Conservation (phyloP, 2,888 invertebrate genomes). For the Gnatocerus cornutus region DNA sequence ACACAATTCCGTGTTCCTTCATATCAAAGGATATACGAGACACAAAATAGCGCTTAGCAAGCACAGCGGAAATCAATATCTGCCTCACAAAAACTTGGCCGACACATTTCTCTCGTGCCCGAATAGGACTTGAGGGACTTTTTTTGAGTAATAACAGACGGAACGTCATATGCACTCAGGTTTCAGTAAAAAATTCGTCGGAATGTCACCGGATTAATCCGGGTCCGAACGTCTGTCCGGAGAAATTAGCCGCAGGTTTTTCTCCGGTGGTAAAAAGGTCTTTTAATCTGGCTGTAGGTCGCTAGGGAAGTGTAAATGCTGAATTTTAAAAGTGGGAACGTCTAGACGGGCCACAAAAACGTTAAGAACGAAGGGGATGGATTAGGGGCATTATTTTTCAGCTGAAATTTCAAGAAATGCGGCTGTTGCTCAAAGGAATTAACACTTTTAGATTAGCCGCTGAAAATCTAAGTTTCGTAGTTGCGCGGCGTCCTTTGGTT, state of each 20-base stretch:
- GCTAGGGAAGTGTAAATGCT: constrained; percentile 6
- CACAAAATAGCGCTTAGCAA: constrained; percentile 51
- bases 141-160: constrained; percentile 15
- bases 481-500: no score
- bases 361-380: no score
- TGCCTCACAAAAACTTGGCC: constrained; percentile 35
- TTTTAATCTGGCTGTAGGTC: constrained; percentile 19
- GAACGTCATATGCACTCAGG: constrained; percentile 22
- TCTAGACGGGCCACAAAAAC: neutral
- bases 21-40: constrained; percentile 49
- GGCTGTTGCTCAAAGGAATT: no score
- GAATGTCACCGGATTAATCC: constrained; percentile 10
- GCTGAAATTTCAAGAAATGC: no score
- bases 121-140: constrained; percentile 16
- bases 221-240: constrained; percentile 3
- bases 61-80: constrained; percentile 48
- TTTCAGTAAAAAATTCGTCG: constrained; percentile 15
- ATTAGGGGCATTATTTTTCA: no score
- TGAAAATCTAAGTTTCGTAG: no score
- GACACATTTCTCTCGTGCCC: constrained; percentile 4
- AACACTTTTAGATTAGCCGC: no score
- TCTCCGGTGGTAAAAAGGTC: constrained; percentile 8
- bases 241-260: constrained; percentile 19
- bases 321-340: constrained; percentile 16
- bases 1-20: constrained; percentile 30